Evolutionary conservation across 35 echinoderm and acorn worm species (phyloP).

Genomic region (Apostichopus japonicus): DNA sequence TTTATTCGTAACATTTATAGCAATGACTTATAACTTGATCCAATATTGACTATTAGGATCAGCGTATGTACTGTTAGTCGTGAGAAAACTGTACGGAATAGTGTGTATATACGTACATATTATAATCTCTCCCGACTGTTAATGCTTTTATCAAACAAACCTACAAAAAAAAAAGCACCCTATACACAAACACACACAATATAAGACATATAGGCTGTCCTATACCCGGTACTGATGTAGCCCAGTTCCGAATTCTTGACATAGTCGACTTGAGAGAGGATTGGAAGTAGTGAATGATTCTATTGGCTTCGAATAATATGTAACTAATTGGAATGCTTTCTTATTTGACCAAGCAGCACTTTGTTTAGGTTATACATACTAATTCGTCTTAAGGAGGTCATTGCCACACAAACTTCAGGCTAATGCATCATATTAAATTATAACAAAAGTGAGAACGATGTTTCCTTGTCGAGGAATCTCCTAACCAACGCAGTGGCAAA

Average conservation of each 20-base stretch:
- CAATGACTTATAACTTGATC: not conserved
- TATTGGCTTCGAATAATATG: not conserved
- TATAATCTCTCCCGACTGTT: not conserved
- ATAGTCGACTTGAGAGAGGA: not conserved
- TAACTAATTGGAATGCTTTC: slow-evolving; percentile 31
- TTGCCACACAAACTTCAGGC: not conserved
- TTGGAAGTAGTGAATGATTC: slow-evolving; percentile 21
- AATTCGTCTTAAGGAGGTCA: not conserved
- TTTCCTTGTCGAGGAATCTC: too few relatives aligned
- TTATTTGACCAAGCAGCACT: not conserved
- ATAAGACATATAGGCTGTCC: not conserved
- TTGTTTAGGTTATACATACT: slow-evolving; percentile 44
- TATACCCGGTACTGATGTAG: not conserved
- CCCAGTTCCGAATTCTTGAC: slow-evolving; percentile 30
- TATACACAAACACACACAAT: not conserved
- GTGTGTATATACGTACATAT: too few relatives aligned
- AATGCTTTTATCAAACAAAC: not conserved
- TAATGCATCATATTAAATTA: too few relatives aligned
- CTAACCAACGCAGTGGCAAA: too few relatives aligned
- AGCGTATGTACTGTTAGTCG: too few relatives aligned
- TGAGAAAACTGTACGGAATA: too few relatives aligned
- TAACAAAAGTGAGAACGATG: too few relatives aligned
- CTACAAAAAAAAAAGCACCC: not conserved
- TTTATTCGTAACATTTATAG: not conserved
- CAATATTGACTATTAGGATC: slow-evolving; percentile 1